These are phyloP conservation scores for Orthosia gothica DNA, from an alignment of 2,888 invertebrate species.

Conservation along the genomic window DNA sequence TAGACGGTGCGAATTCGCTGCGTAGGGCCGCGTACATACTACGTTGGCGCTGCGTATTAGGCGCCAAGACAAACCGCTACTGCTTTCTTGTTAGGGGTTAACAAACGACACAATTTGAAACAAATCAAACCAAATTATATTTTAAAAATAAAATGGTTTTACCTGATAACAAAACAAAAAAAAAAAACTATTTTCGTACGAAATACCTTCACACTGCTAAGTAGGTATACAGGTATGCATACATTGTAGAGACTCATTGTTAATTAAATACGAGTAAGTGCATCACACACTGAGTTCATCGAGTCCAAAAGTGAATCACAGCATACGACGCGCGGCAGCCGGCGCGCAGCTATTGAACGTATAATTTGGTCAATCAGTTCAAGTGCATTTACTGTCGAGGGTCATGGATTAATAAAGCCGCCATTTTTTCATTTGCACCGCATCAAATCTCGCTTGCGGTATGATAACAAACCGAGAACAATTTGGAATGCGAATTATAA, in stretches of 20 bases:
- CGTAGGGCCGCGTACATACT: background rate
- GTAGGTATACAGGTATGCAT: background rate
- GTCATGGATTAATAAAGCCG: slow-evolving; percentile 77
- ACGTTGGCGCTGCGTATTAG: background rate
- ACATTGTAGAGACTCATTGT: slow-evolving; percentile 14
- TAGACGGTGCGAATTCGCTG: slow-evolving; percentile 9
- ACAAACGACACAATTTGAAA: background rate
- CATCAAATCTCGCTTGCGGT: slow-evolving; percentile 31
- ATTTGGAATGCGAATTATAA: slow-evolving; percentile 26
- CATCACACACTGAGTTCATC: slow-evolving; percentile 56
- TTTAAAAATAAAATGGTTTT: background rate
- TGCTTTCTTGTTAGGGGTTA: background rate
- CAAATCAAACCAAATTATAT: background rate
- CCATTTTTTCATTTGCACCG: slow-evolving; percentile 55
- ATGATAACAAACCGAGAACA: slow-evolving; percentile 19
- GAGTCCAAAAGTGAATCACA: slow-evolving; percentile 73
- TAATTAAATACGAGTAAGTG: slow-evolving; percentile 50
- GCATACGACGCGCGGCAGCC: slow-evolving; percentile 63
- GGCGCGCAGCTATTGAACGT: slow-evolving; percentile 76
- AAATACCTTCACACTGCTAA: background rate
- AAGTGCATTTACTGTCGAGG: slow-evolving; percentile 81
- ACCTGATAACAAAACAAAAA: too few relatives aligned
- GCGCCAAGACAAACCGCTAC: too few relatives aligned
- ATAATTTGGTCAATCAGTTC: slow-evolving; percentile 88
- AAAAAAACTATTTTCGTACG: background rate